phyloP scores from a whole-genome alignment of 1,140 invertebrate species.

The Goniozus legneri region DNA sequence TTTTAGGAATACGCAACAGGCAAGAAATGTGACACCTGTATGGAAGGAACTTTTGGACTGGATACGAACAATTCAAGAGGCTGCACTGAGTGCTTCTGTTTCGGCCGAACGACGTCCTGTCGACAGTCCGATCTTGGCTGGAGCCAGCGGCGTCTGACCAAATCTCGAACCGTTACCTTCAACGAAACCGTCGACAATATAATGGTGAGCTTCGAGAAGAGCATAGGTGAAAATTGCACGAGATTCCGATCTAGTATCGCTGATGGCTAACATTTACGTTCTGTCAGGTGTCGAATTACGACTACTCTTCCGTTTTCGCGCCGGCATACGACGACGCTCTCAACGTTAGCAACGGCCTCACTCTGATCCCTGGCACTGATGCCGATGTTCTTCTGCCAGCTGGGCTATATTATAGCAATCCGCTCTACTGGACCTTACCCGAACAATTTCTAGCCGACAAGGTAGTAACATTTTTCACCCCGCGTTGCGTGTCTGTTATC shows the following conservation, averaged over 20 bases:
- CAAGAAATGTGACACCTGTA: conserved; percentile 78
- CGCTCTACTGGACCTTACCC: conserved; percentile 85
- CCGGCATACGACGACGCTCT: conserved; percentile 45
- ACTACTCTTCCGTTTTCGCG: conserved; percentile 33
- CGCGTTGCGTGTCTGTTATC: too few species aligned
- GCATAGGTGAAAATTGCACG: too few species aligned
- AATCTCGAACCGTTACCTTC: conserved; percentile 58
- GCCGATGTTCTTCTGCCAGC: conserved; percentile 67
- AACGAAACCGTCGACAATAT: conserved; percentile 54
- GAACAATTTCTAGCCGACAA: conserved; percentile 82
- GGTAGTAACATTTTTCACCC: conserved; percentile 45
- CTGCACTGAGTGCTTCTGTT: conserved; percentile 89
- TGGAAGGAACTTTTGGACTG: conserved; percentile 79
- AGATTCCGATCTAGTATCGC: too few species aligned
- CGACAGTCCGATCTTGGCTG: conserved; percentile 74
- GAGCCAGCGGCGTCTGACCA: conserved; percentile 65
- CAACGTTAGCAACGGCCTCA: conserved; percentile 60
- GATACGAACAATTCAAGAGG: conserved; percentile 68
- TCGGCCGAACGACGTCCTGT: conserved; percentile 74
- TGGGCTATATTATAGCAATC: conserved; percentile 65
- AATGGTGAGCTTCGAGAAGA: conserved; percentile 50
- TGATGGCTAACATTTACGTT: too few species aligned
- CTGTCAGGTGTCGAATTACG: conserved; percentile 44
- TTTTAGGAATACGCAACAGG: conserved; percentile 74
- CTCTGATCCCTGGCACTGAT: conserved; percentile 64